phyloP scores from a whole-genome alignment of 2,888 invertebrate species.

The Shargacucullia verbasci region DNA sequence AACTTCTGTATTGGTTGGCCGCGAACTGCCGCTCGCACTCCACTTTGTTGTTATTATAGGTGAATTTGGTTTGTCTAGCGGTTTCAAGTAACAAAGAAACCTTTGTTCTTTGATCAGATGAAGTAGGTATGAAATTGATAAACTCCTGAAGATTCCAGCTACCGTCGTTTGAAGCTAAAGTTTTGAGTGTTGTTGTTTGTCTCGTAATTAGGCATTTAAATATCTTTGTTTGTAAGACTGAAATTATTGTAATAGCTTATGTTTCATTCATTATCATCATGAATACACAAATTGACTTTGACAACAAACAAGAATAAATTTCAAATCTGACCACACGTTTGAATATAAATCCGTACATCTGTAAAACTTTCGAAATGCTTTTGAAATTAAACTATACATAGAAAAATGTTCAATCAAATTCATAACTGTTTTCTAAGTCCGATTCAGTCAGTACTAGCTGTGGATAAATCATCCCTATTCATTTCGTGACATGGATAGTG shows the following conservation, averaged over 20 bases:
- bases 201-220: slow-evolving; percentile 32
- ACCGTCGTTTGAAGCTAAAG: slow-evolving; percentile 22
- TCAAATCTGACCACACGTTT: too few species aligned
- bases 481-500: slow-evolving; percentile 27
- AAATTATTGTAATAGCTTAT: slow-evolving; percentile 21
- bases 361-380: too few species aligned
- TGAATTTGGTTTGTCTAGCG: slow-evolving; percentile 37
- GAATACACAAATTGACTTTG: slow-evolving; percentile 14
- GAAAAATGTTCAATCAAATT: too few species aligned
- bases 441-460: too few species aligned
- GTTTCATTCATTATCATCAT: slow-evolving; percentile 21
- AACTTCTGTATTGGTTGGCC: slow-evolving; percentile 13
- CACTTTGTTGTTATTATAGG: slow-evolving; percentile 26
- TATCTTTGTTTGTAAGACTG: slow-evolving; percentile 19
- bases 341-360: too few species aligned
- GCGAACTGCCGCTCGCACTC: slow-evolving; percentile 25
- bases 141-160: slow-evolving; percentile 34
- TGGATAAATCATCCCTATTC: neutral
- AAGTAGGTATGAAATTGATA: slow-evolving; percentile 42
- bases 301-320: too few species aligned
- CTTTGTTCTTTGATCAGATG: slow-evolving; percentile 44
- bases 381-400: too few species aligned
- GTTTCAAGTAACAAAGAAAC: slow-evolving; percentile 36
- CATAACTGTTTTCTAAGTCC: too few species aligned
- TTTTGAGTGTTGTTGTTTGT: slow-evolving; percentile 38